These are phyloP conservation scores for Mastomys coucha DNA, from an alignment of 2,113 vertebrate genomes.

Conservation along the genomic window DNA sequence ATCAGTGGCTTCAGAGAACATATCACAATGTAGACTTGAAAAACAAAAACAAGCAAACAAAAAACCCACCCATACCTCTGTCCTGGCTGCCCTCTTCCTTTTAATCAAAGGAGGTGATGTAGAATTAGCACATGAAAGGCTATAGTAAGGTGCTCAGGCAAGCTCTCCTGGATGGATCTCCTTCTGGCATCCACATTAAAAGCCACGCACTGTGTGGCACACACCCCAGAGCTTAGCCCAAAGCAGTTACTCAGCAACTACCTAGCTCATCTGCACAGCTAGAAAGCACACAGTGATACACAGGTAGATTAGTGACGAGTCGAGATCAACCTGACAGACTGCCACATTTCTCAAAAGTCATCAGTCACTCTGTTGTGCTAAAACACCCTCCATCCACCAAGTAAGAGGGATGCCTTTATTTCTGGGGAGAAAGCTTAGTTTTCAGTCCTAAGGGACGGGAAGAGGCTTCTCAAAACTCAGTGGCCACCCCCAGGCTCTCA, in stretches of 20 bases:
- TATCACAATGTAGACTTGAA: neutral
- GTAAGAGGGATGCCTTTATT: neutral
- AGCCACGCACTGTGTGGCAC: neutral
- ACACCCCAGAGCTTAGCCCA: neutral
- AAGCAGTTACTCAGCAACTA: neutral
- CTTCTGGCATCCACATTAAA: neutral
- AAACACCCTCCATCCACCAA: neutral
- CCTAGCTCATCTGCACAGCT: neutral
- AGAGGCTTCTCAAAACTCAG: neutral
- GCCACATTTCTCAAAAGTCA: neutral
- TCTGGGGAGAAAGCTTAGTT: neutral
- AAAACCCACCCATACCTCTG: neutral
- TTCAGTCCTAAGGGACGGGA: neutral
- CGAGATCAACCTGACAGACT: neutral
- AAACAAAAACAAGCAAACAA: neutral
- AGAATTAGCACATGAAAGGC: neutral
- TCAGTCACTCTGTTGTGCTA: neutral
- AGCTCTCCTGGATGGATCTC: neutral
- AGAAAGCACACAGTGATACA: accelerated
- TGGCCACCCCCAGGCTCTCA: neutral
- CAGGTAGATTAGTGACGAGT: neutral
- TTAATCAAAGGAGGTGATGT: neutral
- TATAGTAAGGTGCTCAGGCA: neutral
- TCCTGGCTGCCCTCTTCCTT: neutral
- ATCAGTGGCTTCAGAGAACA: neutral